phyloP scores from a whole-genome alignment of 2,888 invertebrate species.

The Cephus runcator region DNA sequence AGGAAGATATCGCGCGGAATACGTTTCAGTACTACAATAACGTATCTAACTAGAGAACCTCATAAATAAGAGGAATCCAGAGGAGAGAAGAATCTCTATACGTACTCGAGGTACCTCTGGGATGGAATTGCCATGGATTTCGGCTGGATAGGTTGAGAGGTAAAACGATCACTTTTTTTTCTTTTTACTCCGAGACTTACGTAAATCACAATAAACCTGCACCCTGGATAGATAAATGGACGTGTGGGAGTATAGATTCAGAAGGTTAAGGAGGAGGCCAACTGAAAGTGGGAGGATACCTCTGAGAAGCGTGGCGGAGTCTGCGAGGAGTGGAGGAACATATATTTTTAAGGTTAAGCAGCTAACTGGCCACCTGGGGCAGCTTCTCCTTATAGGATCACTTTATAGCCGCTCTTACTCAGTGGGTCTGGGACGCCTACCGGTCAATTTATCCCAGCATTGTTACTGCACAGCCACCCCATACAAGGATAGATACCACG shows the following conservation, averaged over 20 bases:
- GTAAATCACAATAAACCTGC: constrained; percentile 35
- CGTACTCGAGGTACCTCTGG: too few relatives aligned
- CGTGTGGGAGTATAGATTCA: constrained; percentile 18
- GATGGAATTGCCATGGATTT: too few relatives aligned
- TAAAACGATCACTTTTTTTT: neutral
- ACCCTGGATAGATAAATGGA: constrained; percentile 25
- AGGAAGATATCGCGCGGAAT: too few relatives aligned
- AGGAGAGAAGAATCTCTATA: too few relatives aligned
- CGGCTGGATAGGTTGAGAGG: neutral
- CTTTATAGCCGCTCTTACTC: constrained; percentile 42
- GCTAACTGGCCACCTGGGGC: constrained; percentile 49
- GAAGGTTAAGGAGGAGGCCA: constrained; percentile 14
- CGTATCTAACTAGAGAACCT: too few relatives aligned
- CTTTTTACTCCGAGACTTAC: constrained; percentile 13
- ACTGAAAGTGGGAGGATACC: neutral
- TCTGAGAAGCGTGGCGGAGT: constrained; percentile 4
- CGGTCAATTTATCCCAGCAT: constrained; percentile 42
- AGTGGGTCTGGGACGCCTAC: constrained; percentile 29
- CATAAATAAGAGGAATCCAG: too few relatives aligned
- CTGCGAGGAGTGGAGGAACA: constrained; percentile 24
- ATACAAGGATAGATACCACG: constrained; percentile 25
- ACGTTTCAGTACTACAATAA: too few relatives aligned
- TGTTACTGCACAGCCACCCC: constrained; percentile 28
- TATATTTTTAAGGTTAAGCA: constrained; percentile 45
- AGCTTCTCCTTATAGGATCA: constrained; percentile 41